Evolutionary conservation across 1,140 invertebrate genomes (phyloP), one percentile per base, ranked within the genome.

Genomic region (Streblospio benedicti): DNA sequence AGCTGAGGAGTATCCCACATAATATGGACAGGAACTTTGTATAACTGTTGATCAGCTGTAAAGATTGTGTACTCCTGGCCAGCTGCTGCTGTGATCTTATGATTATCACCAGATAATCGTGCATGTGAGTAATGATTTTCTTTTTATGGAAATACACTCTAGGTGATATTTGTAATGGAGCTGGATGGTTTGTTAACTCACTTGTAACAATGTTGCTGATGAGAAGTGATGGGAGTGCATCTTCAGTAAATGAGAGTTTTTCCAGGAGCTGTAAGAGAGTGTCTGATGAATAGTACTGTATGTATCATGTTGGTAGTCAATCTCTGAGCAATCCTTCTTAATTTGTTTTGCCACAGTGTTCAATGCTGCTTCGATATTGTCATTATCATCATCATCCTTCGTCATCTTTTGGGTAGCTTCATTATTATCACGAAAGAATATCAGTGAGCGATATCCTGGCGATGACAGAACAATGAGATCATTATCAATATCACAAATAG

Each of bases 181-280:
- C 59, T 38, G 59, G 50, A 12, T 53, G 33, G 45, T 62, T 61
- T 23, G 6, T 61, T 1, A 64, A 16, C 20, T 52, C 33, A 47
- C 41, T 33, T 28, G 59, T 66, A 12, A 66, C 57, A 9, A 64
- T 66, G 27, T 38, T 49, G 16, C 59, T 44, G 14, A 66, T 66
- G 2, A 64, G 44, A 6, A 62, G 16, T 32, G 62, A 44, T 18
- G 65, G 56, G 12, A 57, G 43, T 4, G 59, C 52, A 27, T 31
- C 9, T 31, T 61, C 32, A 1, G 56, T 18, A 16, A 52, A 57
- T 16, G 41, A 25, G 20, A 45, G 32, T 16, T 38, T n/a, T 9
- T 32, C 35, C 1, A 38, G 14, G 20, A 35, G 30, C 9, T 44
- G 54, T 31, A 41, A 25, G 20, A 20, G 28, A 6, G 32, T 23